A percentile compares a stretch with the other conserved stretches of the same genome.
phyloP scores from a whole-genome alignment of 2,888 invertebrate genomes.

The Eupelmus urozonus region DNA sequence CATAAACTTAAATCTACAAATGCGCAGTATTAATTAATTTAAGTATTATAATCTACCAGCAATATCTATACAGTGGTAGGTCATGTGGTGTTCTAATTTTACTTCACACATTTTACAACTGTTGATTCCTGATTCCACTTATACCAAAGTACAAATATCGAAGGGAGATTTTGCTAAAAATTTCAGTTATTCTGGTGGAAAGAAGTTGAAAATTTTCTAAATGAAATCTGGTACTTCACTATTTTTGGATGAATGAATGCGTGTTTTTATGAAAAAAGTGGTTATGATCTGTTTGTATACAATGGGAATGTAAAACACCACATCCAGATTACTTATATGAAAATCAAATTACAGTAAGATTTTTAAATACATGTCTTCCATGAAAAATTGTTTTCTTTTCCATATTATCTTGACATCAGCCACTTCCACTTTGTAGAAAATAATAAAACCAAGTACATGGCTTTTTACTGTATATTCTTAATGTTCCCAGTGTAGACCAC shows the following conservation, averaged over 20 bases:
- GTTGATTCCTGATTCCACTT: slow-evolving; percentile 12
- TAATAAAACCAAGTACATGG: slow-evolving; percentile 72
- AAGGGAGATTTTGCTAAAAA: slow-evolving; percentile 47
- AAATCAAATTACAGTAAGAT: slow-evolving; percentile 70
- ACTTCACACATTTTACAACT: slow-evolving; percentile 7
- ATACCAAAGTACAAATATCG: slow-evolving; percentile 58
- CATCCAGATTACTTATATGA: slow-evolving; percentile 67
- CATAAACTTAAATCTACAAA: slow-evolving; percentile 60
- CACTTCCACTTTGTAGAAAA: slow-evolving; percentile 75
- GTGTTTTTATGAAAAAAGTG: slow-evolving; percentile 51
- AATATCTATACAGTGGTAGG: slow-evolving; percentile 56
- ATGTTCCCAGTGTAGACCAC: slow-evolving; percentile 76
- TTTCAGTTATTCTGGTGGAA: slow-evolving; percentile 46
- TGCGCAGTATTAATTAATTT: slow-evolving; percentile 56
- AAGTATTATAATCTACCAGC: slow-evolving; percentile 47
- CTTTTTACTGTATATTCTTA: slow-evolving; percentile 60
- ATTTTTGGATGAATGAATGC: slow-evolving; percentile 58
- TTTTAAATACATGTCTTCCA: slow-evolving; percentile 70
- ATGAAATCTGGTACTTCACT: slow-evolving; percentile 47
- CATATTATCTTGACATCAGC: slow-evolving; percentile 70
- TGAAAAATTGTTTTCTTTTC: slow-evolving; percentile 68
- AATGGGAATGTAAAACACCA: slow-evolving; percentile 74
- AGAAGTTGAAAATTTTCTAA: slow-evolving; percentile 50
- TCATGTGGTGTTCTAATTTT: slow-evolving; percentile 32
- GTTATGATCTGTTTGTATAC: slow-evolving; percentile 56